Evolutionary conservation across 2,888 invertebrate species (phyloP), one percentile per base, ranked within the genome.

Genomic region (Dusona sp.): DNA sequence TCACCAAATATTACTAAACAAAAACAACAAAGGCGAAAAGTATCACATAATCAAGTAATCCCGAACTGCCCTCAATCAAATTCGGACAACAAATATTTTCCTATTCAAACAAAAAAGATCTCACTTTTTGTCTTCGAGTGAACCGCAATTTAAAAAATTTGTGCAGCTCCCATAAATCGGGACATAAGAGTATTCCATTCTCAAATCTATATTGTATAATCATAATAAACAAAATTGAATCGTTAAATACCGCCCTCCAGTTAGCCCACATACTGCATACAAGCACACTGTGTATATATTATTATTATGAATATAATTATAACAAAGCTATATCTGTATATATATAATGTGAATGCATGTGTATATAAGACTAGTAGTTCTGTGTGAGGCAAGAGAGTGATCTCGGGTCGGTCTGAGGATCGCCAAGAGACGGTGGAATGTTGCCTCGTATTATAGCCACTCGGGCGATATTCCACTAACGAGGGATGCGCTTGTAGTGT

Each of bases 401-500:
- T 83, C 86, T 84, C 65, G 64, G 75, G 29, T 86, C 67, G 78
- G 65, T 73, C 42, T 65, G 29, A 45, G 72, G 70, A 72, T 79
- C 48, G 79, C 68, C 64, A 67, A 67, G 67, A 72, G 67, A 48
- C 78, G 79, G 83, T 89, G 93, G 93, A 94, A 94, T 93, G 93
- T 92, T 92, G 92, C 89, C 91, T 91, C 91, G 90, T 91, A 92
- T 93, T 93, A 93, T 92, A 88, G 93, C 92, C 92, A 90, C 92
- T 91, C 90, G 90, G 89, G 91, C 91, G 92, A 92, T 93, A 93
- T 93, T 91, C 93, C 92, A 91, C 94, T 94, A 94, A 94, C 94
- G 93, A 94, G 94, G 92, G 92, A 93, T 92, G 93, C 91, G 92
- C 92, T 93, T 91, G 93, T 92, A 92, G 92, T 90, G 93, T 92